Evolutionary conservation across 30 jellyfish, hydroid and myxozoan genomes (phyloP).

Genomic region (Aurelia aurita): DNA sequence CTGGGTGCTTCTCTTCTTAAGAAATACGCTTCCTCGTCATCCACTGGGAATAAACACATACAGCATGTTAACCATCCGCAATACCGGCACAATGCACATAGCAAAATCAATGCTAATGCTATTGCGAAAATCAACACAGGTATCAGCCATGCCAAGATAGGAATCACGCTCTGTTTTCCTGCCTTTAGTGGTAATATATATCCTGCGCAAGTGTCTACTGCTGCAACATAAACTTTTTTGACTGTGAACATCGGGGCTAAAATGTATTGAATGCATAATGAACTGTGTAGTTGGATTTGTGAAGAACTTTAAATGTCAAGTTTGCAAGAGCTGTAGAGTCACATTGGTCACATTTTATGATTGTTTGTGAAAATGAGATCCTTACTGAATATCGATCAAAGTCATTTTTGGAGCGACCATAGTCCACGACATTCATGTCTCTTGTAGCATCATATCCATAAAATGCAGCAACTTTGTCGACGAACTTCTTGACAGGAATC

Average conservation of each 20-base stretch:
- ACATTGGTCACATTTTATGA: conserved; percentile 55
- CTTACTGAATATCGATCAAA: conserved; percentile 5
- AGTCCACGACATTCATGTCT: conserved; percentile 47
- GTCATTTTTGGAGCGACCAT: conserved; percentile 15
- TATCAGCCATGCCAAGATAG: conserved; percentile 59
- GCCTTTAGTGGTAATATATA: conserved; percentile 40
- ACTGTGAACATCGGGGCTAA: conserved; percentile 46
- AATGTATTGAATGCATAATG: conserved; percentile 24
- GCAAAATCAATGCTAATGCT: conserved; percentile 53
- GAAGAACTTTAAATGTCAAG: conserved; percentile 46
- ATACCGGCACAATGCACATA: conserved; percentile 49
- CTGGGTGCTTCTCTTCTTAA: conserved; percentile 50
- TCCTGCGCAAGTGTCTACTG: conserved; percentile 59
- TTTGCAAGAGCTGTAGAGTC: conserved; percentile 45
- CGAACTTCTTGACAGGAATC: conserved; percentile 44
- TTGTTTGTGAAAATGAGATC: conserved; percentile 49
- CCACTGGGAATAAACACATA: conserved; percentile 60
- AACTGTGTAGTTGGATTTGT: conserved; percentile 40
- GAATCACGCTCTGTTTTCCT: conserved; percentile 18
- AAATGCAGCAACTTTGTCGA: conserved; percentile 29
- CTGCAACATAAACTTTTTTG: conserved; percentile 19
- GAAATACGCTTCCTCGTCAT: conserved; percentile 55
- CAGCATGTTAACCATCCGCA: conserved; percentile 58
- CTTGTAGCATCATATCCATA: conserved; percentile 35
- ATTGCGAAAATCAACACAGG: conserved; percentile 49